Evolutionary conservation across 2,797 vertebrate genomes (phyloP).

Genomic region (Centropyge bicolor): DNA sequence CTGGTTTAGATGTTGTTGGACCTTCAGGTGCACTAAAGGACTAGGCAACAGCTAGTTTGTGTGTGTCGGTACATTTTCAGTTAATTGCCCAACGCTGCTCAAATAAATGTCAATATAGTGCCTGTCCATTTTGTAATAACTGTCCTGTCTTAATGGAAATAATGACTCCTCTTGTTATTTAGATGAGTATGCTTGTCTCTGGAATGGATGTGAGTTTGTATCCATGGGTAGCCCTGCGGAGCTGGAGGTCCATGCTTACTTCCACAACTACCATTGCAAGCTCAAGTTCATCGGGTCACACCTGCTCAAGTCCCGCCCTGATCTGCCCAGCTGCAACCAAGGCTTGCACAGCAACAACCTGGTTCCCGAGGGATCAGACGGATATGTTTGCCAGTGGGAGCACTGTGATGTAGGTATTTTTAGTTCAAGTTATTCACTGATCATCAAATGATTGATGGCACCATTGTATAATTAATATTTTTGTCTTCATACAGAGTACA

Average conservation of each 20-base stretch:
- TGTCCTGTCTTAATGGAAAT: not conserved
- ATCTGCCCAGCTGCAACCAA: constrained; percentile 82
- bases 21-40: not conserved
- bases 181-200: constrained; percentile 84
- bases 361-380: constrained; percentile 78
- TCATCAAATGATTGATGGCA: not conserved
- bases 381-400: constrained; percentile 85
- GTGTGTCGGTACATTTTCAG: not conserved
- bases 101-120: not conserved
- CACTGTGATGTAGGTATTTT: constrained; percentile 83
- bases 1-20: not conserved
- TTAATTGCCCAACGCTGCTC: not conserved
- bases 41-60: not conserved
- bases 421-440: not conserved
- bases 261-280: constrained; percentile 86
- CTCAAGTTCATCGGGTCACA: constrained; percentile 82
- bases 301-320: constrained; percentile 73
- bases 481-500: constrained; percentile 75
- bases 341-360: constrained; percentile 82
- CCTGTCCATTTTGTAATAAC: not conserved
- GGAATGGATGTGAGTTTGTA: constrained; percentile 85
- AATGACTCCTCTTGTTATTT: constrained; percentile 10
- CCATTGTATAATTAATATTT: fast-evolving
- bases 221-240: constrained; percentile 80
- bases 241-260: constrained; percentile 80